Base-by-base conservation (phyloP, 2,113 vertebrate genomes). In the Rhinogobius similis region DNA sequence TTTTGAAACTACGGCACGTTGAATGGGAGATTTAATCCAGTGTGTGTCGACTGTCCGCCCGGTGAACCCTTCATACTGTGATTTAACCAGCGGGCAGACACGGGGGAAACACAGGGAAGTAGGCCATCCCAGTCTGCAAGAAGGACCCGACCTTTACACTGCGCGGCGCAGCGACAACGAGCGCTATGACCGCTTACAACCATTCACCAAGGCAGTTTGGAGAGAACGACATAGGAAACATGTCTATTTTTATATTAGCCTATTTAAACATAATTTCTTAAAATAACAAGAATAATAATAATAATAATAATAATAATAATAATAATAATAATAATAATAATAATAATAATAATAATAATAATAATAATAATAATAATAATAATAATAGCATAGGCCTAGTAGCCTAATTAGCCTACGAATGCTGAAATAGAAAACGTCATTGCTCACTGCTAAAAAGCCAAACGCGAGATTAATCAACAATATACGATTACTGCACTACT, bases 61-160 rank as follows among this genome's bases (percentile, higher is more conserved):
- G 61, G 66, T 89, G 90, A 89, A 88, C 89, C 85, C 82, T 82
- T 79, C 78, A 77, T 70, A 76, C 79, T 72, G 62, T 66, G 83
- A 85, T 82, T 81, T 82, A 81, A 86, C 87, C 85, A 71, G 75
- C 72, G 67, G 87, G 80, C 83, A 85, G 61, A 70, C 65, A 73
- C 72, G 16, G 66, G 76, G 82, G 63, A 77, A 77, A 71, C 65
- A 44, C 70, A 29, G 59, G 77, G 81, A 87, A 86, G 32, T 89
- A 84, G 85, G 88, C 83, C 87, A 89, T 27, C 26, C 20, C 39
- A 38, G 75, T 79, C 75, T 81, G 59, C 27, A 70, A 50, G 73
- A 78, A 67, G 63, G 72, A 78, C 62, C 73, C 70, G 81, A 83
- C 76, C 82, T 86, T 86, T 86, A 75, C 73, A 10, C 78, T n/a